Evolutionary conservation across 2,888 invertebrate species (phyloP), one percentile per base, ranked within the genome.

Genomic region (Adineta ricciae): DNA sequence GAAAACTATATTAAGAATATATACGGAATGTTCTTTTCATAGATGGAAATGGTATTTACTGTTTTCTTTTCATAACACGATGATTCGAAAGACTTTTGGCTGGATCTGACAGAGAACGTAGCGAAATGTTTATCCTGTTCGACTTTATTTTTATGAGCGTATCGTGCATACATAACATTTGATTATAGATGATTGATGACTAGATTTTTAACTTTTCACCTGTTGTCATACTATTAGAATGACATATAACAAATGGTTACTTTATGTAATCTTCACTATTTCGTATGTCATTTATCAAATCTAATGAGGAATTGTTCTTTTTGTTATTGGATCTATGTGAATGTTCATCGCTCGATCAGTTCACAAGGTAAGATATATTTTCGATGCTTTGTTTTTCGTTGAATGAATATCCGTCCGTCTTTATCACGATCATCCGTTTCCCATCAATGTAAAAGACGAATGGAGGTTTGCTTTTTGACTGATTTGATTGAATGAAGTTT

Each of bases 11-110:
- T 64, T 64, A 64, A 64, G 64, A 64, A 64, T 64, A 64, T 64
- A 64, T 64, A 64, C 64, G 11, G 64, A 64, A 64, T 64, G 64
- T 64, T 64, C 64, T 64, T 64, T 64, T 64, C 64, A 64, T 64
- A 64, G 32, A 64, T 64, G 19, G 16, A 36, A 4, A 32, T 64
- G 32, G 19, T 64, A 32, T 32, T 27, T 64, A 32, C 32, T 27
- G n/a, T 16, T 19, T 19, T 27, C 32, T 16, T 9, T 50, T 16
- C 50, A 19, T 16, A 11, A 46, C 5, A 46, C n/a, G n/a, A n/a
- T n/a, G n/a, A n/a, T n/a, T n/a, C n/a, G n/a, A n/a, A n/a, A n/a
- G n/a, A n/a, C n/a, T n/a, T n/a, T n/a, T n/a, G n/a, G n/a, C n/a
- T n/a, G n/a, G n/a, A n/a, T n/a, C n/a, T n/a, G n/a, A n/a, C n/a